Percentiles rank a stretch among this genome's conserved stretches.
Conservation (phyloP, 2,888 invertebrate species). For the Frankliniella intonsa region DNA sequence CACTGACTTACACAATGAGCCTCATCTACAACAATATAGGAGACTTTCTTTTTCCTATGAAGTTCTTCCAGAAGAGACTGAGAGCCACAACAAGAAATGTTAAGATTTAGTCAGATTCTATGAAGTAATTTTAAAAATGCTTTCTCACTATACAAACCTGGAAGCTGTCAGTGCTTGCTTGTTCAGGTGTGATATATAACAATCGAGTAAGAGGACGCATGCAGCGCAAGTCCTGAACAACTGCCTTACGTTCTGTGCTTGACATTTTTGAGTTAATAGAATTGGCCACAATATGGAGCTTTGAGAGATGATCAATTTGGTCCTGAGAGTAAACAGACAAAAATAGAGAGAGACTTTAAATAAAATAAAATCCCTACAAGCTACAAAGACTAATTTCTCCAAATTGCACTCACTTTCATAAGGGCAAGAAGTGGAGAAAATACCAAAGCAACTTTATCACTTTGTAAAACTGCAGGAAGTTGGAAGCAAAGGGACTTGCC, state of each 20-base stretch:
- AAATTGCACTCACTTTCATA: conserved; percentile 61
- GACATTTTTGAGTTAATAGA: conserved; percentile 91
- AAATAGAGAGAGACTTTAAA: conserved; percentile 33
- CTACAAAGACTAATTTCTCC: conserved; percentile 10
- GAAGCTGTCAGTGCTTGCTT: conserved; percentile 76
- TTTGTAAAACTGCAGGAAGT: conserved; percentile 80
- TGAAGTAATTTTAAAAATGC: background rate
- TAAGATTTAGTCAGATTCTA: background rate
- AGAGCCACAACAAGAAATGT: conserved; percentile 37
- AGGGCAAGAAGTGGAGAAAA: conserved; percentile 94
- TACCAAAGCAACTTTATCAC: conserved; percentile 80
- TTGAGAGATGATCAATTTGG: conserved; percentile 82
- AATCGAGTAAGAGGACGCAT: conserved; percentile 73
- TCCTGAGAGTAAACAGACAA: conserved; percentile 54
- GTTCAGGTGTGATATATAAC: conserved; percentile 95
- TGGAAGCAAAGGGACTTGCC: conserved; percentile 98
- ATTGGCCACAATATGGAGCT: conserved; percentile 73
- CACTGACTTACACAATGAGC: conserved; percentile 97
- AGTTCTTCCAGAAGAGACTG: conserved; percentile 62
- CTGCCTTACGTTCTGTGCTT: conserved; percentile 66
- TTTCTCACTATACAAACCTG: conserved; percentile 46
- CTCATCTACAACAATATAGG: conserved; percentile 93
- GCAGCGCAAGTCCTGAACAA: conserved; percentile 70
- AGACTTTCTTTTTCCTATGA: conserved; percentile 69
- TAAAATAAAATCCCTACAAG: background rate